A percentile compares a stretch with the other conserved stretches of the same genome.
Evolutionary conservation across 1,140 invertebrate genomes (phyloP).

Genomic region (Temnothorax nylanderi): DNA sequence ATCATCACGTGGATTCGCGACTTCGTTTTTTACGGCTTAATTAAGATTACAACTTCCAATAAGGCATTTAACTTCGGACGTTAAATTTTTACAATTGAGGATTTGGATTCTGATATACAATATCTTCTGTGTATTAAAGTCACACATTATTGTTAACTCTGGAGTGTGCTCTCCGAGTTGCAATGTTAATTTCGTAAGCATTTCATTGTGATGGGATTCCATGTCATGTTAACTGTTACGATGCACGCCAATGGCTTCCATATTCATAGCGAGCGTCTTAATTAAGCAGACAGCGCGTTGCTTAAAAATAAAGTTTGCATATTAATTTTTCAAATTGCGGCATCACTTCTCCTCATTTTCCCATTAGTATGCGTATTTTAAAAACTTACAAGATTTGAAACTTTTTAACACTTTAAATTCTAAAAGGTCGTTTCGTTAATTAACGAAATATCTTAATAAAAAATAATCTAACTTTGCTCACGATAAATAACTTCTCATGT

Average conservation of each 20-base stretch:
- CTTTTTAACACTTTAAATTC: not conserved
- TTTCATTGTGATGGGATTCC: constrained; percentile 16
- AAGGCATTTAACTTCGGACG: not conserved
- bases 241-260: constrained; percentile 17
- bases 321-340: constrained; percentile 49
- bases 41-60: constrained; percentile 4
- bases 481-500: not conserved
- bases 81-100: not conserved
- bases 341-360: not conserved
- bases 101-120: not conserved
- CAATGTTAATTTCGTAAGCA: constrained; percentile 36
- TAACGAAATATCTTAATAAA: constrained; percentile 5
- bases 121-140: constrained; percentile 9
- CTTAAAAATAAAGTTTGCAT: constrained; percentile 72
- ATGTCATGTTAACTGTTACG: constrained; percentile 5
- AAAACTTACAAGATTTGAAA: not conserved
- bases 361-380: not conserved
- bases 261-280: constrained; percentile 64
- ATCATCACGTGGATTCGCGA: not conserved
- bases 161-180: not conserved
- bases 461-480: not conserved
- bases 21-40: not conserved
- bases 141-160: not conserved
- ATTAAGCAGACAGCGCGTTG: constrained; percentile 73
- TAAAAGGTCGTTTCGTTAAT: not conserved